phyloP scores from a whole-genome alignment of 2,888 invertebrate genomes.

The Kryphioiulus occultus region DNA sequence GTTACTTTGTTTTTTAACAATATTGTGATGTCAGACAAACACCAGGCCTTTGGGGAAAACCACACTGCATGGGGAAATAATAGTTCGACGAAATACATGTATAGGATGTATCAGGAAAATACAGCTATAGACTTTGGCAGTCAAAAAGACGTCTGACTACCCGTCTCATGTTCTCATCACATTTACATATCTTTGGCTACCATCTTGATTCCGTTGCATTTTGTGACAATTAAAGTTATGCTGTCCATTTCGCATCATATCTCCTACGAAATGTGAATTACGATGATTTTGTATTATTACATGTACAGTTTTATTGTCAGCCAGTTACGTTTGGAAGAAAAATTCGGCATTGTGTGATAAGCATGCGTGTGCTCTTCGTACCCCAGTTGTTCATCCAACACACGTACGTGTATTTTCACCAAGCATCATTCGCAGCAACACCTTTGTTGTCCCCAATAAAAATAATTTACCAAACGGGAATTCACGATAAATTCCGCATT shows the following conservation, averaged over 20 bases:
- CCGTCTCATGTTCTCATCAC: background rate
- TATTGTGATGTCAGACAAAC: too few relatives aligned
- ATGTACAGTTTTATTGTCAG: background rate
- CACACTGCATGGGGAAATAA: too few relatives aligned
- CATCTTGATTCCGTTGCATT: background rate
- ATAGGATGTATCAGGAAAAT: too few relatives aligned
- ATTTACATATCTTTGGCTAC: background rate
- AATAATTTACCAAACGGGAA: constrained; percentile 2
- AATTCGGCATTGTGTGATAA: background rate
- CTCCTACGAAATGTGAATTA: background rate
- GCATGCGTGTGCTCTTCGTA: background rate
- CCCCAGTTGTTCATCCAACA: background rate
- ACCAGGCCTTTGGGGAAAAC: too few relatives aligned
- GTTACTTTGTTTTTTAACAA: too few relatives aligned
- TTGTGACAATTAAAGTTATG: background rate
- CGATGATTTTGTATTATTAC: background rate
- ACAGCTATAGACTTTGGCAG: background rate
- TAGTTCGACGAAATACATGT: too few relatives aligned
- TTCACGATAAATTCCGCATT: constrained; percentile 1
- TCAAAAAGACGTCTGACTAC: background rate
- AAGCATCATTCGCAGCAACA: background rate
- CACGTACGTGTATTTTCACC: constrained; percentile 1
- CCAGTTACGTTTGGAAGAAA: background rate
- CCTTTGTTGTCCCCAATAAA: background rate
- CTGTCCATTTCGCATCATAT: background rate